Evolutionary conservation across 2,888 invertebrate genomes (phyloP), one percentile per base, ranked within the genome.

Genomic region (Spilosoma lubricipeda): DNA sequence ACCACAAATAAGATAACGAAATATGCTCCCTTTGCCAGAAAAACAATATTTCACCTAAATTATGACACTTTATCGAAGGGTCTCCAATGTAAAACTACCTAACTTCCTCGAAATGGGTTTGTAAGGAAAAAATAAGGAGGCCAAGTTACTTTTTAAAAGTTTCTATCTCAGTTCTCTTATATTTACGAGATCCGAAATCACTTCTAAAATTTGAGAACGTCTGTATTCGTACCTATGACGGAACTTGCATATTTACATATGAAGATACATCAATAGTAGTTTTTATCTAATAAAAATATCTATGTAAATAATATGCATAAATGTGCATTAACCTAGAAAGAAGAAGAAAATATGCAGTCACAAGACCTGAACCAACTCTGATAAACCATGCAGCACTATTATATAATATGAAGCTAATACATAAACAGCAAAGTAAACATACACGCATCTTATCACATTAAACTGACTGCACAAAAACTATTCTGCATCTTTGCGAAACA

Each of bases 51-150:
- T 94, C 91, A 93, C 88, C 84, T 90, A 92, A 92, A 93, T 93
- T 93, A 93, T 93, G 93, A 92, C 94, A 93, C 90, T 93, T 92
- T 93, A 91, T 92, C 91, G 93, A 92, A 91, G 91, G 93, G 93
- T 91, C 91, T 87, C 89, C 90, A 86, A 90, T 93, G 91, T 93
- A 91, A 93, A 93, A 93, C 94, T 94, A 93, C 92, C 90, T 81
- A 93, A 94, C 89, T 93, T 92, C 84, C 85, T 85, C 83, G 79
- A 86, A 88, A 91, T 92, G 87, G 92, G 90, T 90, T 91, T 90
- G 89, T 90, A 85, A 92, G 90, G 88, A 90, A 91, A 92, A 93
- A 92, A 91, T 91, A 91, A 91, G 87, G 88, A 88, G 88, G 84
- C 85, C 77, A 81, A 88, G 85, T 90, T 81, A 89, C 89, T 90